phyloP scores from a whole-genome alignment of 1,140 invertebrate genomes.

The Rhizoglyphus robini region DNA sequence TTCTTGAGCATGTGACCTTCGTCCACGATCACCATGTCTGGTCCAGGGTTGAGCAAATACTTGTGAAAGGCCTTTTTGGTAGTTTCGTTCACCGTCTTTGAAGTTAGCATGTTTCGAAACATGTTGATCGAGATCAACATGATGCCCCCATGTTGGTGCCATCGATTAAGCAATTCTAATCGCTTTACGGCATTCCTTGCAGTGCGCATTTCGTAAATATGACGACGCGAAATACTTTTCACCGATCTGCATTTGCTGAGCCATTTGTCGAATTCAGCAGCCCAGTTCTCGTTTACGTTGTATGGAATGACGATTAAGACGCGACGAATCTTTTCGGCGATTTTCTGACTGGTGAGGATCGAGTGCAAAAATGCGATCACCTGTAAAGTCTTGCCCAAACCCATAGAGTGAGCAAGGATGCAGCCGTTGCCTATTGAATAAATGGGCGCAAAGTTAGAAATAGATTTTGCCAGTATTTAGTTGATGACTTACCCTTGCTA shows the following conservation, averaged over 20 bases:
- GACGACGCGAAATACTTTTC: no score
- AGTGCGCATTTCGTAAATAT: no score
- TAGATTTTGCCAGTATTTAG: no score
- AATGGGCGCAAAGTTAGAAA: no score
- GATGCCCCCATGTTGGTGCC: constrained; percentile 68
- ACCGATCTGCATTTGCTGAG: constrained; percentile 48
- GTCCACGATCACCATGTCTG: constrained; percentile 61
- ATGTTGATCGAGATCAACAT: constrained; percentile 92
- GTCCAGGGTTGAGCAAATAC: constrained; percentile 56
- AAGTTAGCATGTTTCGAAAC: no score
- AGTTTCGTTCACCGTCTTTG: constrained; percentile 45
- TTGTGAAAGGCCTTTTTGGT: constrained; percentile 36
- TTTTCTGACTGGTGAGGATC: constrained; percentile 48
- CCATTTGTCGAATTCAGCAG: constrained; percentile 83
- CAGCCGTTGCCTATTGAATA: constrained; percentile 77
- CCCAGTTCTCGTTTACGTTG: constrained; percentile 91
- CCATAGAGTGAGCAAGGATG: constrained; percentile 81
- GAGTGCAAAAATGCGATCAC: constrained; percentile 80
- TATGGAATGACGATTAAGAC: constrained; percentile 83
- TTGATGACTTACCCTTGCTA: no score
- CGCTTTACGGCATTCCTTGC: no score
- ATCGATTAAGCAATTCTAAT: constrained; percentile 32
- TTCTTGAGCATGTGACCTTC: constrained; percentile 92
- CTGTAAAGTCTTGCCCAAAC: constrained; percentile 50
- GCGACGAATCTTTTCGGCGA: constrained; percentile 48